Conservation (phyloP, 2,797 vertebrate genomes). For the Gallirallus australis region DNA sequence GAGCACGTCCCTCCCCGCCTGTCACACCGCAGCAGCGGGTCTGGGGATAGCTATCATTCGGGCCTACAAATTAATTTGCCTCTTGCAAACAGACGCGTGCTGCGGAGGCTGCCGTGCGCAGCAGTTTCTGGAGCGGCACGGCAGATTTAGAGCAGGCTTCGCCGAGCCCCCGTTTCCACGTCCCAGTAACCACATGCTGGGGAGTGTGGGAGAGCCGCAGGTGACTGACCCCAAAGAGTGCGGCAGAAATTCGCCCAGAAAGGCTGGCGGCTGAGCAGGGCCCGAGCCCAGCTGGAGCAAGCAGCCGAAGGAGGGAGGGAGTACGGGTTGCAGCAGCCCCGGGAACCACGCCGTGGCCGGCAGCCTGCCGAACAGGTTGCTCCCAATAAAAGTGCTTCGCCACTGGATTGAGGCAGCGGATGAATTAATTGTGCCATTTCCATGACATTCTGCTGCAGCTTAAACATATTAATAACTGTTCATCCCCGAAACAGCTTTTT, state of each 20-base stretch:
- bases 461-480: constrained; percentile 51
- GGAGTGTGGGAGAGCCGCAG: constrained; percentile 81
- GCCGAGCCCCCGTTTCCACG: neutral
- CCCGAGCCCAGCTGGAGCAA: constrained; percentile 41
- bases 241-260: constrained; percentile 52
- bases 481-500: constrained; percentile 51
- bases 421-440: constrained; percentile 68
- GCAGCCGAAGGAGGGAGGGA: constrained; percentile 31
- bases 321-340: constrained; percentile 22
- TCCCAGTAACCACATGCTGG: constrained; percentile 61
- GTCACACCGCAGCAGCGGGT: fast-evolving
- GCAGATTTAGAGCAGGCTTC: neutral
- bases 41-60: neutral
- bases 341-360: neutral
- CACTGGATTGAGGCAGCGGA: constrained; percentile 5
- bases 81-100: neutral
- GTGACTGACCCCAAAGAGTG: constrained; percentile 70
- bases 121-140: neutral
- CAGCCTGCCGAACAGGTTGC: neutral
- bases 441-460: constrained; percentile 56
- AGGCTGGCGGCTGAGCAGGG: constrained; percentile 76
- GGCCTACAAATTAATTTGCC: neutral
- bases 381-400: constrained; percentile 40
- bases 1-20: neutral
- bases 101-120: neutral